Conservation (phyloP, 1,140 invertebrate genomes). For the Propsilocerus akamusi region DNA sequence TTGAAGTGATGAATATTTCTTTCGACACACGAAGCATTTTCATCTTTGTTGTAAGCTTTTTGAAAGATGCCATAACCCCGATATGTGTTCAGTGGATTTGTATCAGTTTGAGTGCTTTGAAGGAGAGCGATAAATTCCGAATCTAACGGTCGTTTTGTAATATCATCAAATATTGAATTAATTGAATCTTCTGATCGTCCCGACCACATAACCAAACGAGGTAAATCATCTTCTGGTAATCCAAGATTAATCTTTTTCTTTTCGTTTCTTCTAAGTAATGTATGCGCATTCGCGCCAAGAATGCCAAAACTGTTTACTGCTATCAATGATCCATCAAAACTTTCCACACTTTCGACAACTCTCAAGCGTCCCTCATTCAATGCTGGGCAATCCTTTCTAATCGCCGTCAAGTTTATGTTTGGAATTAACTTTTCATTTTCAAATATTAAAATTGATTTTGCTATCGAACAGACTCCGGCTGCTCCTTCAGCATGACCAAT, state of each 20-base stretch:
- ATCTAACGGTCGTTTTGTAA: slow-evolving; percentile 35
- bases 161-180: slow-evolving; percentile 39
- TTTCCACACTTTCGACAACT: slow-evolving; percentile 44
- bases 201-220: slow-evolving; percentile 30
- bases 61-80: slow-evolving; percentile 33
- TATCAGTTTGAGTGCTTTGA: no score
- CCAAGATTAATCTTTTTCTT: slow-evolving; percentile 31
- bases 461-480: slow-evolving; percentile 67
- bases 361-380: slow-evolving; percentile 47
- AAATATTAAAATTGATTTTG: slow-evolving; percentile 61
- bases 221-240: slow-evolving; percentile 28
- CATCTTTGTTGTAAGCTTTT: slow-evolving; percentile 26
- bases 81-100: no score
- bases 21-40: slow-evolving; percentile 22
- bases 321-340: slow-evolving; percentile 37
- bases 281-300: slow-evolving; percentile 54
- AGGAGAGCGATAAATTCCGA: slow-evolving; percentile 32
- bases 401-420: slow-evolving; percentile 56
- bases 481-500: slow-evolving; percentile 84
- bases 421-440: slow-evolving; percentile 52
- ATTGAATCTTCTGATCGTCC: slow-evolving; percentile 44
- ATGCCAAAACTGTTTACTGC: slow-evolving; percentile 73
- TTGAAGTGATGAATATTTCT: slow-evolving; percentile 35
- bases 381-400: slow-evolving; percentile 53
- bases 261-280: slow-evolving; percentile 38